A percentile compares a stretch with the other conserved stretches of the same genome.
phyloP scores from a whole-genome alignment of 1,140 invertebrate species.

The Pissodes strobi region DNA sequence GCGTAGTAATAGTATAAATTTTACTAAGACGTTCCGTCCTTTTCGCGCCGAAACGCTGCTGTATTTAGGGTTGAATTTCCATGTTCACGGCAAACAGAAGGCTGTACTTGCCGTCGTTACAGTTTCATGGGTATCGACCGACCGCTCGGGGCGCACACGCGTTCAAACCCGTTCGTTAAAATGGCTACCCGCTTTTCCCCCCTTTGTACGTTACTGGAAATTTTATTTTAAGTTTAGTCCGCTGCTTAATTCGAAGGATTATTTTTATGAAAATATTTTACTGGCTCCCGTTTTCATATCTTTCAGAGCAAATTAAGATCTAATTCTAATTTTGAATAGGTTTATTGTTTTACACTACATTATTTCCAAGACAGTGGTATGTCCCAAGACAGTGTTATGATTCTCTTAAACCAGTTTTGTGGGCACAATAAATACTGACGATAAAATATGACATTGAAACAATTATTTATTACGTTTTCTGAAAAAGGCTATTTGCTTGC shows the following conservation, averaged over 20 bases:
- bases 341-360: no score
- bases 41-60: slow-evolving; percentile 5
- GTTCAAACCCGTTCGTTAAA: slow-evolving; percentile 41
- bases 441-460: no score
- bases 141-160: slow-evolving; percentile 37
- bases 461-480: no score
- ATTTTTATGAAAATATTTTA: no score
- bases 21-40: slow-evolving; percentile 24
- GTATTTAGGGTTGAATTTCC: slow-evolving; percentile 38
- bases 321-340: no score
- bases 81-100: slow-evolving; percentile 40
- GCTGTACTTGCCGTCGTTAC: slow-evolving; percentile 37
- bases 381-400: no score
- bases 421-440: no score
- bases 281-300: no score
- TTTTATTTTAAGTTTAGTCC: slow-evolving; percentile 3
- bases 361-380: no score
- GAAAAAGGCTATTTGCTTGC: no score
- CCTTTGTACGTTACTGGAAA: slow-evolving; percentile 12
- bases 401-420: no score
- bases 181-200: slow-evolving; percentile 39
- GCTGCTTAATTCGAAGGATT: slow-evolving; percentile 4
- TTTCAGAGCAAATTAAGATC: no score
- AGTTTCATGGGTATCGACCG: slow-evolving; percentile 45
- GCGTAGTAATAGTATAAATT: slow-evolving; percentile 26